Conservation (phyloP, 2,888 invertebrate genomes). For the Tigriopus californicus region DNA sequence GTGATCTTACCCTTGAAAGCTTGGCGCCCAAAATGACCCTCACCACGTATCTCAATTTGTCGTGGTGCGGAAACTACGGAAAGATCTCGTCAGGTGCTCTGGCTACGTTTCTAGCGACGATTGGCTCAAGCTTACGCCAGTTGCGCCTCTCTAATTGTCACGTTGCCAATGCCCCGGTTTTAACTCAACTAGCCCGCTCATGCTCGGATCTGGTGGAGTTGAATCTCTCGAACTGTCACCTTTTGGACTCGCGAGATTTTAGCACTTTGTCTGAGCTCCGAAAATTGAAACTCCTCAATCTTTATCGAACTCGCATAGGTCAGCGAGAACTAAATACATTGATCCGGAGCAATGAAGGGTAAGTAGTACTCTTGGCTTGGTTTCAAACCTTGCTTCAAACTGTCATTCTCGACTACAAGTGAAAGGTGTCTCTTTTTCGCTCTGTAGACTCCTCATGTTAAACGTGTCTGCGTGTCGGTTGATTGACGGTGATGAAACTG, state of each 20-base stretch:
- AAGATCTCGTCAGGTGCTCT: not conserved
- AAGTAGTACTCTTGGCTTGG: not conserved
- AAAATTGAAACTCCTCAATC: not conserved
- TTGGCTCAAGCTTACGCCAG: not conserved
- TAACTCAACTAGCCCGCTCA: not conserved
- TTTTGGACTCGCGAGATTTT: not conserved
- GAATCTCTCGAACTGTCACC: not conserved
- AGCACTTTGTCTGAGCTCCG: not conserved
- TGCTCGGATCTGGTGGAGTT: not conserved
- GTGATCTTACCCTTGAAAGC: not conserved
- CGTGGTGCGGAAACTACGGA: constrained; percentile 9
- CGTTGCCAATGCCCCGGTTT: not conserved
- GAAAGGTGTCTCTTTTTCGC: not conserved
- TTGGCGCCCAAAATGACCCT: not conserved
- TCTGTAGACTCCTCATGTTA: not conserved
- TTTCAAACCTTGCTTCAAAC: too few relatives aligned
- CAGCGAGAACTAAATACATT: not conserved
- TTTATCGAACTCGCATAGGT: not conserved
- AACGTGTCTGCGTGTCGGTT: not conserved
- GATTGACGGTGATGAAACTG: not conserved
- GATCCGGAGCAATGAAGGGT: not conserved
- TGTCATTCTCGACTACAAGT: too few relatives aligned
- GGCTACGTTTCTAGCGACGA: not conserved
- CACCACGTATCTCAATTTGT: not conserved
- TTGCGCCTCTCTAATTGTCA: not conserved